phyloP scores from a whole-genome alignment of 2,888 invertebrate species.

The Apamea anceps region DNA sequence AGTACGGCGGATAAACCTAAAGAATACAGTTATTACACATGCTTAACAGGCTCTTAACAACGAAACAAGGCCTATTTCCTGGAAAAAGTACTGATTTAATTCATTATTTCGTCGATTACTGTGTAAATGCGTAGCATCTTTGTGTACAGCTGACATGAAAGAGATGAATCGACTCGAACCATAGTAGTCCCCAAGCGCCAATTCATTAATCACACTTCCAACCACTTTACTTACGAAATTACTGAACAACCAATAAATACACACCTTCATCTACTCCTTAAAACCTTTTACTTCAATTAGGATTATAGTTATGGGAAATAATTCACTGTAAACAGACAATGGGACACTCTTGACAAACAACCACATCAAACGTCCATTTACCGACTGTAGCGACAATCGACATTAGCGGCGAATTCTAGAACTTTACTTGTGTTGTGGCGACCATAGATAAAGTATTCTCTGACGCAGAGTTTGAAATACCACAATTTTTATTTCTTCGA shows the following conservation, averaged over 20 bases:
- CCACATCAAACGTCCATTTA: slow-evolving; percentile 92
- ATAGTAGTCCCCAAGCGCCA: slow-evolving; percentile 84
- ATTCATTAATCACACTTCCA: slow-evolving; percentile 72
- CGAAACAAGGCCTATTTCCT: slow-evolving; percentile 70
- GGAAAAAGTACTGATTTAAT: slow-evolving; percentile 83
- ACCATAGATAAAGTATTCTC: slow-evolving; percentile 75
- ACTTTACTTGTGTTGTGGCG: slow-evolving; percentile 79
- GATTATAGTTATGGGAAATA: slow-evolving; percentile 86
- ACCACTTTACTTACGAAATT: slow-evolving; percentile 66
- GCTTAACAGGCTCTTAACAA: slow-evolving; percentile 67
- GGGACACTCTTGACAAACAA: slow-evolving; percentile 92
- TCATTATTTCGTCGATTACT: slow-evolving; percentile 83
- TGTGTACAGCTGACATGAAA: slow-evolving; percentile 89
- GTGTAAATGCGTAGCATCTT: slow-evolving; percentile 89
- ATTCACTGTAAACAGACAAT: slow-evolving; percentile 92
- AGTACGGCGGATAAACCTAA: slow-evolving; percentile 84
- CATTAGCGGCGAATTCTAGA: slow-evolving; percentile 81
- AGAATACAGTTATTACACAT: slow-evolving; percentile 79
- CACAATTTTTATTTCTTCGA: neutral
- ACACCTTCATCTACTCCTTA: slow-evolving; percentile 93
- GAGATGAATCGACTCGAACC: slow-evolving; percentile 84
- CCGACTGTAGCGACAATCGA: slow-evolving; percentile 91
- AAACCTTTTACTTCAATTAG: slow-evolving; percentile 86
- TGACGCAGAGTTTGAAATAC: slow-evolving; percentile 28
- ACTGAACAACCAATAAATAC: slow-evolving; percentile 67